Evolutionary conservation across 2,888 invertebrate species (phyloP).

Genomic region (Baccha elongata): DNA sequence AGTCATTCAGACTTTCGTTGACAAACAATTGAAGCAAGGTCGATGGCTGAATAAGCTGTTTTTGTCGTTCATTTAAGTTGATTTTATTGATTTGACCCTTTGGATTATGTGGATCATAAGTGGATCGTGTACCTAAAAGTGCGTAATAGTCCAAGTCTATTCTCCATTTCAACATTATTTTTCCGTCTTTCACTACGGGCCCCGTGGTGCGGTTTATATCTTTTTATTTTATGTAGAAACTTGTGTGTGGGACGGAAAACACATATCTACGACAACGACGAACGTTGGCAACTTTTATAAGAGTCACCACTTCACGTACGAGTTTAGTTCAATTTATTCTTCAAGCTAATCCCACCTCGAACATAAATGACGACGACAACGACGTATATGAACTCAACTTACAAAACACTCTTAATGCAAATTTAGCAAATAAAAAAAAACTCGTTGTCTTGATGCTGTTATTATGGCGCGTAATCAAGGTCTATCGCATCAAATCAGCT

Average conservation of each 20-base stretch:
- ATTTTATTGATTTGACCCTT: constrained; percentile 62
- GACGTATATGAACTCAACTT: constrained; percentile 39
- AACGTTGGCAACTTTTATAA: constrained; percentile 10
- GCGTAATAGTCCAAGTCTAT: constrained; percentile 13
- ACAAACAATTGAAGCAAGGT: constrained; percentile 63
- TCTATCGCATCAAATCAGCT: constrained; percentile 56
- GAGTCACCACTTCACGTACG: constrained; percentile 45
- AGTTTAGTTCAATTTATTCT: constrained; percentile 62
- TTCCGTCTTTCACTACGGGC: constrained; percentile 4
- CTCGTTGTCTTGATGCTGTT: constrained; percentile 35
- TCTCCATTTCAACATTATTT: constrained; percentile 6
- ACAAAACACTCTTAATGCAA: constrained; percentile 58
- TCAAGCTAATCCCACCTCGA: constrained; percentile 50
- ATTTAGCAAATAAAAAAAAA: constrained; percentile 35
- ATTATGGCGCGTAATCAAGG: constrained; percentile 66
- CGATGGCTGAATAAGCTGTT: constrained; percentile 46
- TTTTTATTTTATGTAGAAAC: background rate
- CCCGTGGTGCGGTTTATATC: constrained; percentile 21
- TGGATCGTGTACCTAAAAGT: constrained; percentile 25
- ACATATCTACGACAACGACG: no score
- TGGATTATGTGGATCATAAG: constrained; percentile 14
- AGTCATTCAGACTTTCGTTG: constrained; percentile 35
- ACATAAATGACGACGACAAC: constrained; percentile 14
- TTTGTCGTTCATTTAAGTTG: background rate
- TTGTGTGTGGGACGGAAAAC: constrained; percentile 51